phyloP scores from a whole-genome alignment of 2,113 vertebrate genomes.

The Antigone vipio region DNA sequence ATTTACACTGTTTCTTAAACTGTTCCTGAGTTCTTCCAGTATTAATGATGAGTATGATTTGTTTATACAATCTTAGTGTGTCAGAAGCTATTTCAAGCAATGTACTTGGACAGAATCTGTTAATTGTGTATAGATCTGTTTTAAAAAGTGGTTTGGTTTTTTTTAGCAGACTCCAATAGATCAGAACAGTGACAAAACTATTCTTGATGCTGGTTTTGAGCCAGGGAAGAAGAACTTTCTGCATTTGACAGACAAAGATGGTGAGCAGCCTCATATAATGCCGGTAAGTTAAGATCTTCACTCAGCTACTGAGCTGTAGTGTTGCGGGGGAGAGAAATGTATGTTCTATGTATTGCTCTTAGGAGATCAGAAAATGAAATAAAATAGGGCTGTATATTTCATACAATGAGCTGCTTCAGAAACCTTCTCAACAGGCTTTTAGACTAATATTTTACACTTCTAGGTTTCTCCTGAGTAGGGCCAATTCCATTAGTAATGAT shows the following conservation, averaged over 20 bases:
- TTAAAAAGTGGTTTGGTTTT: neutral
- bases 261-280: conserved; percentile 89
- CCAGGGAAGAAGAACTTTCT: conserved; percentile 95
- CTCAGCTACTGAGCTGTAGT: neutral
- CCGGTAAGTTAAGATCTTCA: conserved; percentile 77
- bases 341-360: neutral
- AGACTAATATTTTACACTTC: neutral
- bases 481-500: neutral
- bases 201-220: conserved; percentile 92
- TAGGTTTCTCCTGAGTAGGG: neutral
- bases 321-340: neutral
- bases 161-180: conserved; percentile 82
- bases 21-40: neutral
- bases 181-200: conserved; percentile 86
- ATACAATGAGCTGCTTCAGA: neutral
- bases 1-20: neutral
- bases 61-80: neutral
- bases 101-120: neutral
- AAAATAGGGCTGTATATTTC: neutral
- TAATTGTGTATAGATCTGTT: neutral
- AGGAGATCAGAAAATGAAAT: neutral
- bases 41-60: neutral
- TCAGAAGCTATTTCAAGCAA: neutral
- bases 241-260: conserved; percentile 93
- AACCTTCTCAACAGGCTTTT: neutral